Percentiles rank a stretch among this genome's conserved stretches.
These are phyloP conservation scores for Acanthococcus lagerstroemiae DNA, from an alignment of 2,888 invertebrate genomes.

Conservation along the genomic window DNA sequence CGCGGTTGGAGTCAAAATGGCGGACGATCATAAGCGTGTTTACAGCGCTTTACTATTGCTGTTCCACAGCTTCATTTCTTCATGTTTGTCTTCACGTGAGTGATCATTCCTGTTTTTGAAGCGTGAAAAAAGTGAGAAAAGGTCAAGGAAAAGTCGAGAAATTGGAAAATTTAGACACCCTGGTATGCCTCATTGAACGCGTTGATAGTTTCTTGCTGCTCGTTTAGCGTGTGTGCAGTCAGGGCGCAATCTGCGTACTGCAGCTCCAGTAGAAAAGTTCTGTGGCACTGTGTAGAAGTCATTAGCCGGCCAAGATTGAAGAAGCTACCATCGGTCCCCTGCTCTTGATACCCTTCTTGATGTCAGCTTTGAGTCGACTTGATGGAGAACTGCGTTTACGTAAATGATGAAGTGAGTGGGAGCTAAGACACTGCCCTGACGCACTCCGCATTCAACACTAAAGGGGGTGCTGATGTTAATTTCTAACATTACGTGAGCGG, in stretches of 20 bases:
- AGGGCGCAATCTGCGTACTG: background rate
- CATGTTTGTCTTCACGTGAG: too few relatives aligned
- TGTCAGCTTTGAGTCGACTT: background rate
- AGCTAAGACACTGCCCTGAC: background rate
- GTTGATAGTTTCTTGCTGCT: background rate
- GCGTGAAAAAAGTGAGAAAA: too few relatives aligned
- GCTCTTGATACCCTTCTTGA: background rate
- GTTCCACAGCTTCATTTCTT: too few relatives aligned
- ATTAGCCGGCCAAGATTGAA: background rate
- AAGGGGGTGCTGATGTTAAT: background rate
- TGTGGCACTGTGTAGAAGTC: background rate
- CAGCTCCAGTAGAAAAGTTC: too few relatives aligned
- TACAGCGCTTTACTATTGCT: too few relatives aligned
- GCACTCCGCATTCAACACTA: background rate
- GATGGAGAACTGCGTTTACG: background rate
- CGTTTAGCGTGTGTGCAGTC: background rate
- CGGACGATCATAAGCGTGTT: too few relatives aligned
- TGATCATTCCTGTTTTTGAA: too few relatives aligned
- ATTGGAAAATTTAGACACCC: too few relatives aligned
- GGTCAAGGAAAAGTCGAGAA: too few relatives aligned
- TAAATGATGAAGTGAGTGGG: background rate
- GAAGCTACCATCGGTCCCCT: background rate
- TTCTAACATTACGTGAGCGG: too few relatives aligned
- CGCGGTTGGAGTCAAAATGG: too few relatives aligned
- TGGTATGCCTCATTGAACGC: background rate